Conservation (phyloP, 2,888 invertebrate species). For the Cyaniris semiargus region DNA sequence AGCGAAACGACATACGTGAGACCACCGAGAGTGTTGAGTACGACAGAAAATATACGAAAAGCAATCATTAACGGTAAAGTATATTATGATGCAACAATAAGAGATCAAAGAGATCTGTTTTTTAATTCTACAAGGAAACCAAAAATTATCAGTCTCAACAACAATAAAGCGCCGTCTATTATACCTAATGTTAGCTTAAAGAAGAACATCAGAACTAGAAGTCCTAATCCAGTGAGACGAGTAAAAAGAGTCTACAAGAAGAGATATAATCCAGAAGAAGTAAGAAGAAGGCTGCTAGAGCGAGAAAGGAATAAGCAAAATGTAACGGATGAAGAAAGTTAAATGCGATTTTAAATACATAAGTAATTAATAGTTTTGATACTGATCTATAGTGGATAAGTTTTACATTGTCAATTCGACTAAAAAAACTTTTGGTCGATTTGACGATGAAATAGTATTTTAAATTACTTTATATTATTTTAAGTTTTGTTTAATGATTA, state of each 20-base stretch:
- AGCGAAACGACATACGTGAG: slow-evolving; percentile 71
- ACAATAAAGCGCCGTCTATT: slow-evolving; percentile 53
- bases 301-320: slow-evolving; percentile 60
- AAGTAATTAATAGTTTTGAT: slow-evolving; percentile 17
- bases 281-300: slow-evolving; percentile 71
- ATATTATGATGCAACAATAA: slow-evolving; percentile 71
- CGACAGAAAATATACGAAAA: slow-evolving; percentile 70
- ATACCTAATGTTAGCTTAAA: slow-evolving; percentile 55
- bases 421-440: slow-evolving; percentile 28
- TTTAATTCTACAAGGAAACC: slow-evolving; percentile 55
- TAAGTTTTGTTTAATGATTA: background rate
- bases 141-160: slow-evolving; percentile 50
- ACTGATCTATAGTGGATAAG: slow-evolving; percentile 20
- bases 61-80: slow-evolving; percentile 73
- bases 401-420: slow-evolving; percentile 32
- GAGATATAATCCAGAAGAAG: slow-evolving; percentile 76
- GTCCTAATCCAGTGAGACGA: slow-evolving; percentile 66
- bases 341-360: slow-evolving; percentile 6
- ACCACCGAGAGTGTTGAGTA: slow-evolving; percentile 67
- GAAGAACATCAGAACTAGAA: slow-evolving; percentile 62
- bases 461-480: background rate
- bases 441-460: slow-evolving; percentile 10
- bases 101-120: slow-evolving; percentile 62
- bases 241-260: slow-evolving; percentile 71
- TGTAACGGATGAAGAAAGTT: slow-evolving; percentile 42